Base-by-base conservation (phyloP, 2,888 invertebrate genomes). In the Pasiphila rectangulata region DNA sequence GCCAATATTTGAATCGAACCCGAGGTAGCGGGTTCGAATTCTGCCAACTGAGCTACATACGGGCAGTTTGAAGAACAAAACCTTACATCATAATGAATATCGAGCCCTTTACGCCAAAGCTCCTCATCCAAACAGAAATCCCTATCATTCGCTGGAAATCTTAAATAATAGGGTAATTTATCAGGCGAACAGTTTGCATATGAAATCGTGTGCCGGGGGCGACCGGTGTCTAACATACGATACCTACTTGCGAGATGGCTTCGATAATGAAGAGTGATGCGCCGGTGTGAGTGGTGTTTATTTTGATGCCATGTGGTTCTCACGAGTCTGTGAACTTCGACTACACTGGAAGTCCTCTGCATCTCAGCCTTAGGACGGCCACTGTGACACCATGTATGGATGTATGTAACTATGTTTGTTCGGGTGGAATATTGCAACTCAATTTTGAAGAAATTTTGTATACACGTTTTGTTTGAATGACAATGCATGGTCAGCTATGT, bases 141-240 rank as follows among this genome's bases (percentile, higher is more conserved):
- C 73, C 80, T 79, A 82, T 82, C 81, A 63, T 76, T 77, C 65
- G 52, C 63, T 67, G 63, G 69, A 74, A 79, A 81, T 83, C 77
- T 80, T 77, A 72, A 82, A 72, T 79, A 84, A 86, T 86, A 66
- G 79, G 74, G 72, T 68, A 69, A 85, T 87, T 85, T 87, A 68
- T 87, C 82, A 83, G 66, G 63, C 63, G 61, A 72, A 68, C 74
- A 73, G 72, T 81, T 79, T 83, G 84, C 87, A 84, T 86, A 77
- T 83, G 77, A 76, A 79, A 78, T 79, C 76, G 72, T 69, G 67
- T 67, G 64, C 73, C 71, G 68, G 64, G 69, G 75, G 79, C 75
- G 74, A 74, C 67, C 70, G 74, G 67, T 69, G 71, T 64, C 63
- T 64, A 60, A 64, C 63, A 47, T 49, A 42, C 41, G 48, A 55